Percentiles rank a stretch among this genome's conserved stretches.
Evolutionary conservation across 2,888 invertebrate genomes (phyloP).

Genomic region (Leptopilina drosophilae): DNA sequence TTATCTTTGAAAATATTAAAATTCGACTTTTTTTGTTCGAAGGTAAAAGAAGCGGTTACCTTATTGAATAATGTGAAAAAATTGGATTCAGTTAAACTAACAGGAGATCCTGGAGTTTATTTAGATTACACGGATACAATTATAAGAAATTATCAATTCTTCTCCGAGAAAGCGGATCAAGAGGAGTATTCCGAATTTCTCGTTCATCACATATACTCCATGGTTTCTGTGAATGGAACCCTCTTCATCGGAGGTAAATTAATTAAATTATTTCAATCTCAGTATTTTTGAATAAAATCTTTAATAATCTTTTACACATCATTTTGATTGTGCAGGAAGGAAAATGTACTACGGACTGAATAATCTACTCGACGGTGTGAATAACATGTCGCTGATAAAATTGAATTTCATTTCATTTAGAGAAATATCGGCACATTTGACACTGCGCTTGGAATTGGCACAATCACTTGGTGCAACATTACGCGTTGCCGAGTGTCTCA

Average conservation of each 20-base stretch:
- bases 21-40: constrained; percentile 23
- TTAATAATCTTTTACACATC: background rate
- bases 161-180: constrained; percentile 58
- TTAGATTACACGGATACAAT: constrained; percentile 59
- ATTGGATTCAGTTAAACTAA: constrained; percentile 55
- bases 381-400: constrained; percentile 62
- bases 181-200: constrained; percentile 64
- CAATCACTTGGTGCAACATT: constrained; percentile 66
- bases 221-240: constrained; percentile 61
- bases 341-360: constrained; percentile 26
- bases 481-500: constrained; percentile 69
- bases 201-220: constrained; percentile 63
- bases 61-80: constrained; percentile 60
- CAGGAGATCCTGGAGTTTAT: constrained; percentile 59
- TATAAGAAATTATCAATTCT: constrained; percentile 61
- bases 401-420: constrained; percentile 68
- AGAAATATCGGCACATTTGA: constrained; percentile 67
- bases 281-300: background rate
- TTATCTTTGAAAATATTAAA: too few relatives aligned
- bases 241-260: constrained; percentile 20
- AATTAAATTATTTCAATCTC: background rate
- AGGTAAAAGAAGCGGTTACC: constrained; percentile 63
- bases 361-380: constrained; percentile 52
- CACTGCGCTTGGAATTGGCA: constrained; percentile 60
- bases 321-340: background rate